Evolutionary conservation across 1,140 invertebrate genomes (phyloP).

Genomic region (Conopomorpha cramerella): DNA sequence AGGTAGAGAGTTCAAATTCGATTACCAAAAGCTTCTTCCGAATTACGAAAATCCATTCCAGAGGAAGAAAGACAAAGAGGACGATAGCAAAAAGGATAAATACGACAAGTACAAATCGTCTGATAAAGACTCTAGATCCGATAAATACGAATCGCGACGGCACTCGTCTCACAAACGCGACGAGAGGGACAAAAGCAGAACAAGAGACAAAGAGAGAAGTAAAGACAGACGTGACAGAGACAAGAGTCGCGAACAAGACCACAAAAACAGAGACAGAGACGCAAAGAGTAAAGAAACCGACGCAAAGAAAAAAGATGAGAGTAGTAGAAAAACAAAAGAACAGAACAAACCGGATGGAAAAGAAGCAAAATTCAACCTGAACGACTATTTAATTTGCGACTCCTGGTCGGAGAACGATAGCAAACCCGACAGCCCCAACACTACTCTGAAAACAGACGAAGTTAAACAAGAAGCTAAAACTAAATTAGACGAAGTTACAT

Average conservation of each 20-base stretch:
- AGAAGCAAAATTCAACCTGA: conserved; percentile 40
- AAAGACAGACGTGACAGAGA: conserved; percentile 8
- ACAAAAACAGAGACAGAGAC: conserved; percentile 10
- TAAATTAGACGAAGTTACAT: background rate
- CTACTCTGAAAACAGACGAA: conserved; percentile 14
- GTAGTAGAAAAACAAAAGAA: conserved; percentile 7
- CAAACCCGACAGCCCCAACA: conserved; percentile 30
- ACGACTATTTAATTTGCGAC: conserved; percentile 48
- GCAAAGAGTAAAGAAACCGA: conserved; percentile 8
- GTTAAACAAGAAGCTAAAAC: conserved; percentile 3
- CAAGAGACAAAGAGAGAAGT: conserved; percentile 9
- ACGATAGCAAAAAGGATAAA: conserved; percentile 12
- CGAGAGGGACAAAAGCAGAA: background rate
- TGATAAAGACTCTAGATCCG: background rate
- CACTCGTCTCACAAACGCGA: background rate
- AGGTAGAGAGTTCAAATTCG: conserved; percentile 42
- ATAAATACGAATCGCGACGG: background rate
- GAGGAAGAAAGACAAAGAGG: conserved; percentile 33
- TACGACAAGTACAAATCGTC: conserved; percentile 3
- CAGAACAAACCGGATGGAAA: conserved; percentile 9
- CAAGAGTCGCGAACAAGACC: conserved; percentile 11
- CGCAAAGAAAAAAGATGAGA: conserved; percentile 4
- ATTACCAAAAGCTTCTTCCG: conserved; percentile 40
- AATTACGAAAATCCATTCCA: conserved; percentile 50
- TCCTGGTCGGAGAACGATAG: conserved; percentile 55